Evolutionary conservation across 2,888 invertebrate genomes (phyloP), one percentile per base, ranked within the genome.

Genomic region (Caenorhabditis sulstoni): DNA sequence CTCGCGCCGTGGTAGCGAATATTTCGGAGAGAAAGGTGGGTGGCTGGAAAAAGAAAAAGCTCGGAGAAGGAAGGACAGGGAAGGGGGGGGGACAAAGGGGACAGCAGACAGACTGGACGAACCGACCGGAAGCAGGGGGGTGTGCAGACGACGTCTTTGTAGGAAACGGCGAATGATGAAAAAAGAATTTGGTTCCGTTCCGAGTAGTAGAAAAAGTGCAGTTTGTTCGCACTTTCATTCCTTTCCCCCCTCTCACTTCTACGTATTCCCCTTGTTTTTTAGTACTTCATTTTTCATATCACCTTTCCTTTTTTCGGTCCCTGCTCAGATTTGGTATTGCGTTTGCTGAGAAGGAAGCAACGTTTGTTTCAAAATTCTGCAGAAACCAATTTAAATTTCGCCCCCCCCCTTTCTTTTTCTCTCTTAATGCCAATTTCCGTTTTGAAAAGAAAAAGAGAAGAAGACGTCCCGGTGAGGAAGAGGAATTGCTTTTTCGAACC

Each of bases 1-100:
- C 18, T 83, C 83, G 11, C 64, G 83, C 12, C 47, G 83, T 61
- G 81, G 83, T 7, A 81, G 81, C 55, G 81, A 81, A n/a, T 79
- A 79, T 41, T 81, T 79, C 45, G 78, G 75, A 3, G 83, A 83
- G 12, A 83, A 83, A 79, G 83, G 83, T 80, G 61, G 16, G 20
- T 16, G 16, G 39, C 47, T 18, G 23, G 39, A 29, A 39, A 18
- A 52, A 41, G 44, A n/a, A n/a, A n/a, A n/a, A 23, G n/a, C 35
- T n/a, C 35, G n/a, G 22, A 73, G 5, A 45, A 47, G 7, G 47
- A n/a, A n/a, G n/a, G n/a, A n/a, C n/a, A n/a, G n/a, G n/a, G n/a
- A n/a, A n/a, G n/a, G n/a, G n/a, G n/a, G n/a, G n/a, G n/a, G 29
- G 29, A 29, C 29, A 29, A 29, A 29, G 3, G 29, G 29, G 29